These are phyloP conservation scores for Pandemis corylana DNA, from an alignment of 2,888 invertebrate species.

Conservation along the genomic window DNA sequence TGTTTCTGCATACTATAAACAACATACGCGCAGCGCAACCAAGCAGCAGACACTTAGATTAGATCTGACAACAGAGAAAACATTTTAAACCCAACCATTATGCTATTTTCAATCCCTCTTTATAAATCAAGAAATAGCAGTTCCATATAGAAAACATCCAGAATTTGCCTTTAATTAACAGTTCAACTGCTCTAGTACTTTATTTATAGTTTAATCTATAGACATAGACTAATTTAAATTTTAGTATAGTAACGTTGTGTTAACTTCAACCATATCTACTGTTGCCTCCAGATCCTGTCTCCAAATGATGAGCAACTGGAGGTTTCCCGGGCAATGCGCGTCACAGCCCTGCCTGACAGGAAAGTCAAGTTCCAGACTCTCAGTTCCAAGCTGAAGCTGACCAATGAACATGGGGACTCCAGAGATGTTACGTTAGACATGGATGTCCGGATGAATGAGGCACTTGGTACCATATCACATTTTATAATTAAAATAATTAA, in stretches of 20 bases:
- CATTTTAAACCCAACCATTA: not conserved
- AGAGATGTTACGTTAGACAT: slow-evolving; percentile 88
- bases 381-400: slow-evolving; percentile 86
- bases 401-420: slow-evolving; percentile 73
- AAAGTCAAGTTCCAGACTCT: slow-evolving; percentile 87
- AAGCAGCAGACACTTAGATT: no score
- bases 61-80: not conserved
- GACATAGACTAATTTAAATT: no score
- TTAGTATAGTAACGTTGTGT: no score
- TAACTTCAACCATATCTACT: not conserved
- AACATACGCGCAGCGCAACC: not conserved
- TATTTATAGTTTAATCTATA: no score
- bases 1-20: not conserved
- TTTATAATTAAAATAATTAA: not conserved
- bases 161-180: no score
- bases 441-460: slow-evolving; percentile 88
- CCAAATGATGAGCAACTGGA: slow-evolving; percentile 84
- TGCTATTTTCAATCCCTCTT: not conserved
- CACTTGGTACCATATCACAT: slow-evolving; percentile 70
- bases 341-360: slow-evolving; percentile 82
- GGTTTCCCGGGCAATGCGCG: slow-evolving; percentile 88
- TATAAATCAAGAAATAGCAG: no score
- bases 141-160: no score
- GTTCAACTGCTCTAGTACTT: no score
- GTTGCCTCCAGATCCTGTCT: slow-evolving; percentile 80